These are phyloP conservation scores for Wasmannia auropunctata DNA, from an alignment of 1,140 invertebrate genomes.

Conservation along the genomic window DNA sequence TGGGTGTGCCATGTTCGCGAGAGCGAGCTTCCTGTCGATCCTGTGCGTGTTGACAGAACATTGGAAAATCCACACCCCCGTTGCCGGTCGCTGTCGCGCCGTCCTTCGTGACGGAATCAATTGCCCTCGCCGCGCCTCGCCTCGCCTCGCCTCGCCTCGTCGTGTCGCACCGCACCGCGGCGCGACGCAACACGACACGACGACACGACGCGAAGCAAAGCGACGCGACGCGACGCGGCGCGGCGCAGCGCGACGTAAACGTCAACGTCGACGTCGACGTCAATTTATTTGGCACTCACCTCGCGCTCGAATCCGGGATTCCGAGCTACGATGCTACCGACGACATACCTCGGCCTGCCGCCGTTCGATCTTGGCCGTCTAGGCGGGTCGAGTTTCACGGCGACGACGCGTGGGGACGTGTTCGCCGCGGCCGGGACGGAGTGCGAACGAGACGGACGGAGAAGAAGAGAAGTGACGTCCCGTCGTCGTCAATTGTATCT, in stretches of 20 bases:
- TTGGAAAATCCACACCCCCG: slow-evolving; percentile 38
- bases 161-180: background rate
- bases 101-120: slow-evolving; percentile 46
- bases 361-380: slow-evolving; percentile 24
- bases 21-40: slow-evolving; percentile 3
- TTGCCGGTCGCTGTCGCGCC: slow-evolving; percentile 14
- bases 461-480: background rate
- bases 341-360: slow-evolving; percentile 51
- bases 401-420: slow-evolving; percentile 7
- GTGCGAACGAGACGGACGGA: slow-evolving; percentile 12
- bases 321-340: slow-evolving; percentile 33
- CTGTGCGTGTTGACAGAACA: slow-evolving; percentile 47
- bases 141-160: no score
- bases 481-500: background rate
- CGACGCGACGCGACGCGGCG: background rate
- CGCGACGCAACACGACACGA: background rate
- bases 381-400: slow-evolving; percentile 29
- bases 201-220: background rate
- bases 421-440: background rate
- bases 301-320: slow-evolving; percentile 63
- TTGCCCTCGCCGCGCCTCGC: background rate
- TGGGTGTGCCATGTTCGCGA: slow-evolving; percentile 39
- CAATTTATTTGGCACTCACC: slow-evolving; percentile 52
- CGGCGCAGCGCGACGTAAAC: background rate
- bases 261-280: background rate